Percentiles rank a stretch among this genome's conserved stretches.
These are phyloP conservation scores for Papio anubis DNA, from an alignment of 2,113 vertebrate species.

Conservation along the genomic window DNA sequence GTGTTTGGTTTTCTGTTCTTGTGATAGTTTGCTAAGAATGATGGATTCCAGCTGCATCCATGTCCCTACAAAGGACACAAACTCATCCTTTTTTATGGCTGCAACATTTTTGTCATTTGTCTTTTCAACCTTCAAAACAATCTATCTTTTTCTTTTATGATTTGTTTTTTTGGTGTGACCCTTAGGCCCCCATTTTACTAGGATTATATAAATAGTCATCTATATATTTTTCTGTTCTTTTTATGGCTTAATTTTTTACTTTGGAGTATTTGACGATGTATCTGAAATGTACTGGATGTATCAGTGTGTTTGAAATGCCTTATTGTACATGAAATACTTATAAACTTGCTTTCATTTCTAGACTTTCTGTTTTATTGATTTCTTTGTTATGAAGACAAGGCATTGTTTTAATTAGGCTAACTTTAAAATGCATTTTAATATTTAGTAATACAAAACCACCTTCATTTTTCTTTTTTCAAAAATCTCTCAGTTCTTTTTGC, in stretches of 20 bases:
- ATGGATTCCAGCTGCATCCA: too few species aligned
- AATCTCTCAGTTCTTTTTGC: background rate
- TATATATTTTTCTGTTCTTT: background rate
- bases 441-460: background rate
- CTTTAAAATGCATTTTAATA: constrained; percentile 9
- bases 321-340: background rate
- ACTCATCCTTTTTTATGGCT: too few species aligned
- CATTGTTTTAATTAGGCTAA: constrained; percentile 7
- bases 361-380: background rate
- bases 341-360: constrained; percentile 16
- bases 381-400: background rate
- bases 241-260: background rate
- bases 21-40: too few species aligned
- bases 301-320: background rate
- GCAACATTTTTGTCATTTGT: background rate
- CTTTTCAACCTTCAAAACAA: background rate
- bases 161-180: background rate
- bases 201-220: background rate
- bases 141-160: background rate
- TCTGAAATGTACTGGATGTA: background rate
- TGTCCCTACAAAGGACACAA: too few species aligned
- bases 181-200: background rate
- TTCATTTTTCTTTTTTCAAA: background rate
- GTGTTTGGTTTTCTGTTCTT: too few species aligned
- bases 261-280: background rate